Evolutionary conservation across 2,888 invertebrate species (phyloP).

Genomic region (Cartodere bifasciata): DNA sequence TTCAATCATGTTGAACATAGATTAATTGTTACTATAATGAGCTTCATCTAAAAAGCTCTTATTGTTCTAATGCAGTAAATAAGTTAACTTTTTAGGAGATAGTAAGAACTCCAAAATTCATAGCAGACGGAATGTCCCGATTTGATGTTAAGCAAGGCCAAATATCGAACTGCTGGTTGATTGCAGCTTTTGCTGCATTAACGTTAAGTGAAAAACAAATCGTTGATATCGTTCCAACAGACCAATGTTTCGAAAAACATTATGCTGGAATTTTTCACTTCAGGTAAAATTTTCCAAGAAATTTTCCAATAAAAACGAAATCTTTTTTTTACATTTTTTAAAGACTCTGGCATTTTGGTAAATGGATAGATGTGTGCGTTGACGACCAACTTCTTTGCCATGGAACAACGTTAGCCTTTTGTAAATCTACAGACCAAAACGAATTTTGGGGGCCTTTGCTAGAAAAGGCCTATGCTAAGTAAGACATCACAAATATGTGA

Average conservation of each 20-base stretch:
- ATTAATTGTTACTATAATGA: too few relatives aligned
- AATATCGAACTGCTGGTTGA: constrained; percentile 92
- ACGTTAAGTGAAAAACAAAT: constrained; percentile 79
- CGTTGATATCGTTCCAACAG: constrained; percentile 90
- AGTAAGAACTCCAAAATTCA: constrained; percentile 86
- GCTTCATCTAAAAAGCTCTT: too few relatives aligned
- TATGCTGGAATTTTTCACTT: constrained; percentile 95
- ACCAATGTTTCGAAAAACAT: constrained; percentile 84
- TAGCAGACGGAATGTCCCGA: constrained; percentile 88
- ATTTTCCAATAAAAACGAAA: too few relatives aligned
- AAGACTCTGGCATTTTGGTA: constrained; percentile 89
- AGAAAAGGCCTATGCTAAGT: constrained; percentile 93
- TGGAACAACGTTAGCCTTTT: constrained; percentile 70
- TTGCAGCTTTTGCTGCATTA: constrained; percentile 90
- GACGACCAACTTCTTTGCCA: constrained; percentile 86
- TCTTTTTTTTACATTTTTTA: too few relatives aligned
- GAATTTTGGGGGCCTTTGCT: constrained; percentile 94
- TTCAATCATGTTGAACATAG: too few relatives aligned
- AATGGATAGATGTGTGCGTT: constrained; percentile 86
- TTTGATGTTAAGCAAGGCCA: constrained; percentile 98
- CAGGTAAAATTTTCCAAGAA: constrained; percentile 55
- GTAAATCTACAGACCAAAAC: constrained; percentile 74
- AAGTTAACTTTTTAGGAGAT: too few relatives aligned
- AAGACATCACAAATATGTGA: too few relatives aligned
- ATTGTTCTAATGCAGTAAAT: too few relatives aligned